A percentile compares a stretch with the other conserved stretches of the same genome.
Conservation (phyloP, 2,797 vertebrate species). For the Enteromius treurensis region DNA sequence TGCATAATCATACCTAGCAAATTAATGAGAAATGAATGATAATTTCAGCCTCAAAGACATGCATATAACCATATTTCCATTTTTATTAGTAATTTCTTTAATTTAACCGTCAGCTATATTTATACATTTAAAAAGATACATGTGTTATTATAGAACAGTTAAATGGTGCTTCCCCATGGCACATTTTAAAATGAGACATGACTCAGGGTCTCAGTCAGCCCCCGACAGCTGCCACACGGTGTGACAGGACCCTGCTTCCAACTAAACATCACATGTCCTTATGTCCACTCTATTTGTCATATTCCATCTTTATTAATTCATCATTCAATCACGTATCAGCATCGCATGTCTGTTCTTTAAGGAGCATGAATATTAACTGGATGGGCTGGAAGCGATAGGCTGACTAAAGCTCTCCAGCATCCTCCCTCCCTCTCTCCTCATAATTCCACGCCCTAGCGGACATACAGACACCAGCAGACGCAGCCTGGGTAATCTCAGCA, state of each 20-base stretch:
- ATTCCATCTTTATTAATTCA: constrained; percentile 39
- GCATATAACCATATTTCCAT: background rate
- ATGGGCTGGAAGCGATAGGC: constrained; percentile 9
- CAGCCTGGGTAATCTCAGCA: constrained; percentile 48
- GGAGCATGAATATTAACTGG: constrained; percentile 69
- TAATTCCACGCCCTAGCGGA: constrained; percentile 73
- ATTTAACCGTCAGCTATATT: background rate
- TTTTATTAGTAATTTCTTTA: background rate
- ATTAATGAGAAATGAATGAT: background rate
- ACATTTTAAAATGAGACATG: constrained; percentile 38
- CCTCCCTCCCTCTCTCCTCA: constrained; percentile 56
- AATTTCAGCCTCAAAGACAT: background rate
- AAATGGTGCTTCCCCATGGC: background rate
- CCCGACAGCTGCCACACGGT: constrained; percentile 34
- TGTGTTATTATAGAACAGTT: background rate
- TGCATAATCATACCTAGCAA: background rate
- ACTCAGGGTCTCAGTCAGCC: constrained; percentile 32
- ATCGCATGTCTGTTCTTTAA: constrained; percentile 54
- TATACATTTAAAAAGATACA: background rate
- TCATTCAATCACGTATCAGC: constrained; percentile 57
- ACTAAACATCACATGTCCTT: constrained; percentile 5
- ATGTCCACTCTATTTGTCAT: constrained; percentile 43
- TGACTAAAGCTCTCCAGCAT: constrained; percentile 43
- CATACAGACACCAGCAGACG: constrained; percentile 72
- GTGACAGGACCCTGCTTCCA: constrained; percentile 40